Conservation (phyloP, 2,113 vertebrate species). For the Otis tarda region DNA sequence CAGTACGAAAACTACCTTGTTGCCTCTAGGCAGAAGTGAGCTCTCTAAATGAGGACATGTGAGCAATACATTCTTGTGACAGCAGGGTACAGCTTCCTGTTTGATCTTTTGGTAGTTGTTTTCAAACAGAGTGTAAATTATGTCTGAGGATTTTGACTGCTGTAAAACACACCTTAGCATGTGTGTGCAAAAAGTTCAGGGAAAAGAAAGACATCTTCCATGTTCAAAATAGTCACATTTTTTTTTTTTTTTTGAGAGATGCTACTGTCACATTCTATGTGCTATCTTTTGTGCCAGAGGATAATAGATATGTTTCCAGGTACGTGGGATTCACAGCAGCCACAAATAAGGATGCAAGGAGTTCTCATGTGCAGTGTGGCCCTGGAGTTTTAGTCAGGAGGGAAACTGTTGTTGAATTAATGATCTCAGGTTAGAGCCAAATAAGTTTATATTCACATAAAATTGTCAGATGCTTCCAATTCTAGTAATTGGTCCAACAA, state of each 20-base stretch:
- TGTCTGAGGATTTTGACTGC: background rate
- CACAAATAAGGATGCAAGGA: background rate
- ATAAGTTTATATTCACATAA: background rate
- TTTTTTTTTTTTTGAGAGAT: background rate
- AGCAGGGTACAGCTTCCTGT: background rate
- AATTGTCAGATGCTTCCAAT: background rate
- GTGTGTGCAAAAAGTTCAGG: background rate
- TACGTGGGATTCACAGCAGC: background rate
- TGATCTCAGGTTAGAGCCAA: background rate
- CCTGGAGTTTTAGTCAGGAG: background rate
- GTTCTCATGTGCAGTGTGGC: background rate
- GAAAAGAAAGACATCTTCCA: background rate
- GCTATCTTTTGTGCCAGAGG: background rate
- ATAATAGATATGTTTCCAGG: background rate
- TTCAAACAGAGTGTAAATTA: slow-evolving; percentile 12
- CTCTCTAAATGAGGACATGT: background rate
- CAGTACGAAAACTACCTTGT: background rate
- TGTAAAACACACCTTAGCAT: background rate
- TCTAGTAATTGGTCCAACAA: background rate
- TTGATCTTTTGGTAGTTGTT: background rate
- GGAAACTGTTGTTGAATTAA: background rate
- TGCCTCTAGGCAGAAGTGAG: background rate
- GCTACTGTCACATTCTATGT: background rate
- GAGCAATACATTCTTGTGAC: background rate
- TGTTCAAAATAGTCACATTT: background rate